Evolutionary conservation across 2,113 vertebrate species (phyloP).

Genomic region (Neoarius graeffei): DNA sequence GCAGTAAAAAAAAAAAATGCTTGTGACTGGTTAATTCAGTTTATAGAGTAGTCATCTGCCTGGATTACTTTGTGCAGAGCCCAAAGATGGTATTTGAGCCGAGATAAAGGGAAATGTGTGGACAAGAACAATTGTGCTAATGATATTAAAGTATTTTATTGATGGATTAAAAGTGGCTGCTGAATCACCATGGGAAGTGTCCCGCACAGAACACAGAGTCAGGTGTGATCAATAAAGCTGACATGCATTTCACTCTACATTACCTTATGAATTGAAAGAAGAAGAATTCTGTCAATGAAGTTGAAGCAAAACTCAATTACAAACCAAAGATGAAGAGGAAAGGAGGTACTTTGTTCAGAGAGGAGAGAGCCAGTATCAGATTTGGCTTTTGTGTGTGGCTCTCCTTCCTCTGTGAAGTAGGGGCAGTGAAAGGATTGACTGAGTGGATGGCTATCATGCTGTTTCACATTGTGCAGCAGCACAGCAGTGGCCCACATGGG

Average conservation of each 20-base stretch:
- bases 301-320: conserved; percentile 63
- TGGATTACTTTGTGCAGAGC: background rate
- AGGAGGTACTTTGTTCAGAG: conserved; percentile 53
- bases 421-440: conserved; percentile 58
- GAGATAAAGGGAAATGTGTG: background rate
- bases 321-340: conserved; percentile 54
- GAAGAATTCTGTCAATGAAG: conserved; percentile 16
- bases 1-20: background rate
- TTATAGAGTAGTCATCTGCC: background rate
- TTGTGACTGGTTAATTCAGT: background rate
- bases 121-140: background rate
- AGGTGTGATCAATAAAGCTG: conserved; percentile 47
- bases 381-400: conserved; percentile 58
- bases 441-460: conserved; percentile 66
- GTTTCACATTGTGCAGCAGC: conserved; percentile 71
- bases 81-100: background rate
- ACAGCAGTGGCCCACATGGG: conserved; percentile 78
- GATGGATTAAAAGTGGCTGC: conserved; percentile 6
- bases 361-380: conserved; percentile 44
- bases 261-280: conserved; percentile 50
- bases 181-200: conserved; percentile 3
- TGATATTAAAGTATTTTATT: background rate
- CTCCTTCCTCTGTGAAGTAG: conserved; percentile 52
- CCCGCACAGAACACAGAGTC: background rate
- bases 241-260: conserved; percentile 34